A percentile compares a stretch with the other conserved stretches of the same genome.
phyloP scores from a whole-genome alignment of 2,797 vertebrate genomes.

The Okamejei kenojei region DNA sequence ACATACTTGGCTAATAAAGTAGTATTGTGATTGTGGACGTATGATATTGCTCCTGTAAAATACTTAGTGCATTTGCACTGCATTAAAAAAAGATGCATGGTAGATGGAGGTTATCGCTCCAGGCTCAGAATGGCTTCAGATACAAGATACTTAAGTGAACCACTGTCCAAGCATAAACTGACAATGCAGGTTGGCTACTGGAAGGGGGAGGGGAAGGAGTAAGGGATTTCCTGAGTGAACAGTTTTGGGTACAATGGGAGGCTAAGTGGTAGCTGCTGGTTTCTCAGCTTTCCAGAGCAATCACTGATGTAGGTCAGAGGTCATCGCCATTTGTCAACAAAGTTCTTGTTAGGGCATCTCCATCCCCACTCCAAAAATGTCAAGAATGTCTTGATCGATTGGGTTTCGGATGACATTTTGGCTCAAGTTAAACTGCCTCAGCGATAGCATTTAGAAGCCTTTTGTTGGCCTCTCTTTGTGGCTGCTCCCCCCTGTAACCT shows the following conservation, averaged over 20 bases:
- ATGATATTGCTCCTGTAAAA: no score
- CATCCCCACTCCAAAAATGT: background rate
- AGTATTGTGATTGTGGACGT: no score
- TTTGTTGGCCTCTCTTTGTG: background rate
- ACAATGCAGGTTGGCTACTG: background rate
- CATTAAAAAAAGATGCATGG: no score
- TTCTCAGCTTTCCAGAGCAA: background rate
- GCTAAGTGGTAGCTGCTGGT: background rate
- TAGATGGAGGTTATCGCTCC: background rate
- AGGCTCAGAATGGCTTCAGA: background rate
- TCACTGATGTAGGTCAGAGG: background rate
- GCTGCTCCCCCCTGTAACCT: background rate
- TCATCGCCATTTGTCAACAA: background rate
- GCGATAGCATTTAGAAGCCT: background rate
- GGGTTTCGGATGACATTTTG: constrained; percentile 2
- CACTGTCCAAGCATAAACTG: no score
- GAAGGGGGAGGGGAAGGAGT: no score
- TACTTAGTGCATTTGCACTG: no score
- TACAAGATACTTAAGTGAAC: background rate
- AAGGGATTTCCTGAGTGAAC: background rate
- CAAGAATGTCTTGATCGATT: background rate
- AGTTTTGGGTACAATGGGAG: no score
- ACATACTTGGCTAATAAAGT: no score
- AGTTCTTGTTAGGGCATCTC: background rate
- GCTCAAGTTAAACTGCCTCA: background rate